Evolutionary conservation across 2,113 vertebrate species (phyloP).

Genomic region (Cheilinus undulatus): DNA sequence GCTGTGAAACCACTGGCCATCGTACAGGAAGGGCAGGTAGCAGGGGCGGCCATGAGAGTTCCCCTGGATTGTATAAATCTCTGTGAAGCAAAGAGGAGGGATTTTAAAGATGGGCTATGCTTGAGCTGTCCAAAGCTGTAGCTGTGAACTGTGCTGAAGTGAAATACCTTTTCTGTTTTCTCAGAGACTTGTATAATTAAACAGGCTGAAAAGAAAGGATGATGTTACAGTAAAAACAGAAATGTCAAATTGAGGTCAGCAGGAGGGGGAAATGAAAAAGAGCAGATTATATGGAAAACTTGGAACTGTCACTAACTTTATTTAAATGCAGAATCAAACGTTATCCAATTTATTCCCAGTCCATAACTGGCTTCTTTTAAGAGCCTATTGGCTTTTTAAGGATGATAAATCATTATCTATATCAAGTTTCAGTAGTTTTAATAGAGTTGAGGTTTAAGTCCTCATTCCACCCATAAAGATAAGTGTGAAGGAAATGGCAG

Average conservation of each 20-base stretch:
- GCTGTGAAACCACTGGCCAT: conserved; percentile 94
- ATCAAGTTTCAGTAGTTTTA: conserved; percentile 14
- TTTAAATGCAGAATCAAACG: neutral
- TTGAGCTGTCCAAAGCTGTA: neutral
- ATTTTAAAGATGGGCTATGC: neutral
- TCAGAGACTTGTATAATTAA: conserved; percentile 55
- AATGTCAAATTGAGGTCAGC: conserved; percentile 31
- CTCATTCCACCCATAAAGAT: conserved; percentile 28
- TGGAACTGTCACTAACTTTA: neutral
- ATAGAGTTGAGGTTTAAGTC: neutral
- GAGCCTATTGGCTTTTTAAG: neutral
- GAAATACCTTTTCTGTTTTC: conserved; percentile 55
- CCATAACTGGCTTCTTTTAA: neutral
- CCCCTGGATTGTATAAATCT: conserved; percentile 97
- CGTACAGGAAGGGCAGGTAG: conserved; percentile 95
- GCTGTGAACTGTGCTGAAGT: conserved; percentile 36
- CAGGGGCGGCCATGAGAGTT: conserved; percentile 95
- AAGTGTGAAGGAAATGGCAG: conserved; percentile 31
- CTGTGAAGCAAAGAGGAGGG: conserved; percentile 71
- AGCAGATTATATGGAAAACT: conserved; percentile 3
- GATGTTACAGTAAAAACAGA: conserved; percentile 54
- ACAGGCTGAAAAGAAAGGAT: conserved; percentile 50
- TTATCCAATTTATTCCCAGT: neutral
- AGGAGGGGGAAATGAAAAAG: conserved; percentile 18
- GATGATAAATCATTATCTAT: neutral